Evolutionary conservation across 2,888 invertebrate species (phyloP).

Genomic region (Microctonus brassicae): DNA sequence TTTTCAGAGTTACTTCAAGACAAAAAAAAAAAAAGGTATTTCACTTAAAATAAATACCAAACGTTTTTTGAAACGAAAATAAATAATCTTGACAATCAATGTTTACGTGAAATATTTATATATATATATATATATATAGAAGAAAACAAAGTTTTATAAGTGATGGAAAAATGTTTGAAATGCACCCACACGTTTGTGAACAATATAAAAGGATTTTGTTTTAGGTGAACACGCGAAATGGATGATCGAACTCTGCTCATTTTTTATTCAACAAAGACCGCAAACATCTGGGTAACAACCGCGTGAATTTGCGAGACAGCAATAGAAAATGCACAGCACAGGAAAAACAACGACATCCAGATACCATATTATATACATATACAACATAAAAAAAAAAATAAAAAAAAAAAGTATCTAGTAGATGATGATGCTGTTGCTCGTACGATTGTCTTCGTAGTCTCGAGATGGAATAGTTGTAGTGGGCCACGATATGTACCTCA

Average conservation of each 20-base stretch:
- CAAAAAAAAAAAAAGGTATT: background rate
- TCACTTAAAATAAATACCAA: too few species aligned
- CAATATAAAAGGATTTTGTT: background rate
- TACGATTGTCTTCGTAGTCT: constrained; percentile 27
- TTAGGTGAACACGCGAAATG: background rate
- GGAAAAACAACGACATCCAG: background rate
- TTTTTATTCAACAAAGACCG: constrained; percentile 34
- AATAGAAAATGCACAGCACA: background rate
- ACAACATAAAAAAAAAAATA: background rate
- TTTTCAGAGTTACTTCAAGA: background rate
- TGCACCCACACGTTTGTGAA: background rate
- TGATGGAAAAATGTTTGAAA: too few species aligned
- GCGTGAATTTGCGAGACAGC: constrained; percentile 31
- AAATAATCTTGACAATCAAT: too few species aligned
- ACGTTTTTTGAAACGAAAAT: too few species aligned
- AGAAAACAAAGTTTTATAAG: too few species aligned
- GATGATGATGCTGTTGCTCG: constrained; percentile 7
- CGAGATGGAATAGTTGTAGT: constrained; percentile 22
- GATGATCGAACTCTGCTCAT: constrained; percentile 32
- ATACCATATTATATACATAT: background rate
- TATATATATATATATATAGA: too few species aligned
- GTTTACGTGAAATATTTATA: too few species aligned
- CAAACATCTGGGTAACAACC: constrained; percentile 34
- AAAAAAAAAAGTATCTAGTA: background rate
- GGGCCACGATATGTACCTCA: background rate